Conservation (phyloP, 2,113 vertebrate species). For the Madoqua kirkii region DNA sequence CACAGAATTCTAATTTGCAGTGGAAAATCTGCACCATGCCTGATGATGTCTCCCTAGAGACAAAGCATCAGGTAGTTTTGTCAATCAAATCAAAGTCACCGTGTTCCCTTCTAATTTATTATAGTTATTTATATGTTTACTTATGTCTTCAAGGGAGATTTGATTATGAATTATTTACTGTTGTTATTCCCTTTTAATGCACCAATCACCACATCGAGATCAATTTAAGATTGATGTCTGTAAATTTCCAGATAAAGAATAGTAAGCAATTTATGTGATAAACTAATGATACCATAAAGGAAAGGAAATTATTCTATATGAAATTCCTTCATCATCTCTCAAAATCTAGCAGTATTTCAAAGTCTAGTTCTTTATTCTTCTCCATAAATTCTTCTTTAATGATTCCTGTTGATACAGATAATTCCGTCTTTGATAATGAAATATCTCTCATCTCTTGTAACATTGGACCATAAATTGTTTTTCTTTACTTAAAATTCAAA, state of each 20-base stretch:
- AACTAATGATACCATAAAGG: slow-evolving; percentile 40
- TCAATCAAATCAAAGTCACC: slow-evolving; percentile 77
- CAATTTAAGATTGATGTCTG: slow-evolving; percentile 71
- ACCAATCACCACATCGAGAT: slow-evolving; percentile 66
- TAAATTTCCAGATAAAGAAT: slow-evolving; percentile 67
- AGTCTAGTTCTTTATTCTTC: background rate
- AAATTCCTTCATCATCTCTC: background rate
- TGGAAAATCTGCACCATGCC: background rate
- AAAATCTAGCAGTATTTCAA: background rate
- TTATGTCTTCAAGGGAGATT: slow-evolving; percentile 68
- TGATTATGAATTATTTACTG: slow-evolving; percentile 78
- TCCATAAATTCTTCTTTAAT: background rate
- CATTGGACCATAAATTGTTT: background rate
- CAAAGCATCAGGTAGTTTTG: slow-evolving; percentile 73
- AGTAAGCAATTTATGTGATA: slow-evolving; percentile 55
- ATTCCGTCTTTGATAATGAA: background rate
- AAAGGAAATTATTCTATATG: background rate
- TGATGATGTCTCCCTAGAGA: slow-evolving; percentile 70
- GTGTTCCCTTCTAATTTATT: slow-evolving; percentile 70
- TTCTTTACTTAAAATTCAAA: background rate
- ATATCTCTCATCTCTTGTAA: background rate
- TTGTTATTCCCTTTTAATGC: slow-evolving; percentile 69
- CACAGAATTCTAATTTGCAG: slow-evolving; percentile 59
- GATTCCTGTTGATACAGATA: background rate
- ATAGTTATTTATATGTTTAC: slow-evolving; percentile 75